A percentile compares a stretch with the other conserved stretches of the same genome.
Evolutionary conservation across 2,888 invertebrate genomes (phyloP).

Genomic region (Acleris emargana): DNA sequence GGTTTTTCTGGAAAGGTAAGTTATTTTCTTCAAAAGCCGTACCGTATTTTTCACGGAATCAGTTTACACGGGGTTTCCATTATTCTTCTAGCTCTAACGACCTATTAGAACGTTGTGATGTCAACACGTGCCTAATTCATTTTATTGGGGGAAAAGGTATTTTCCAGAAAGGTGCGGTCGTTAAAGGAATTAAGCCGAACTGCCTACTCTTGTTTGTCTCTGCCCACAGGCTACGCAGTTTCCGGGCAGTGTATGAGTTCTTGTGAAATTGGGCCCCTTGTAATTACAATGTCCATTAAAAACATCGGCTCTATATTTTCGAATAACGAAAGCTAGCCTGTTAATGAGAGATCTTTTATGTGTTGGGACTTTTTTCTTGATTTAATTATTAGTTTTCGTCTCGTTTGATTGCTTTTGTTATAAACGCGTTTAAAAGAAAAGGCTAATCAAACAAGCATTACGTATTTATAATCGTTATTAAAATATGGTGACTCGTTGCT

Average conservation of each 20-base stretch:
- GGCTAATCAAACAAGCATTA: too few relatives aligned
- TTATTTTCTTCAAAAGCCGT: too few relatives aligned
- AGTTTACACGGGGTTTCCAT: neutral
- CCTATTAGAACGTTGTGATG: slow-evolving; percentile 1
- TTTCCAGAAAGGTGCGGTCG: neutral
- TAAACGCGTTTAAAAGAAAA: too few relatives aligned
- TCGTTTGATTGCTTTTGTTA: too few relatives aligned
- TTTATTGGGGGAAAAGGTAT: neutral
- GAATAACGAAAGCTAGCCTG: too few relatives aligned
- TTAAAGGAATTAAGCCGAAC: neutral
- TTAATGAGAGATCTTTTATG: too few relatives aligned
- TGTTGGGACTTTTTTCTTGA: too few relatives aligned
- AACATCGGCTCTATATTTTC: too few relatives aligned
- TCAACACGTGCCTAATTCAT: slow-evolving; percentile 4
- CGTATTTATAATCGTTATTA: too few relatives aligned
- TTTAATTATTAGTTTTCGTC: too few relatives aligned
- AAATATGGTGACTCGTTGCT: too few relatives aligned
- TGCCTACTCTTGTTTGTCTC: neutral
- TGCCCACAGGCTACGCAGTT: slow-evolving; percentile 1
- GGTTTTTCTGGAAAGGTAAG: too few relatives aligned
- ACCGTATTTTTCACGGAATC: neutral
- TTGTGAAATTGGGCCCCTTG: neutral
- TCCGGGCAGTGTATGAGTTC: neutral
- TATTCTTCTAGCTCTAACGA: neutral
- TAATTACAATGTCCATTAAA: neutral